These are phyloP conservation scores for Calameuta idolon DNA, from an alignment of 2,888 invertebrate genomes.

Conservation along the genomic window DNA sequence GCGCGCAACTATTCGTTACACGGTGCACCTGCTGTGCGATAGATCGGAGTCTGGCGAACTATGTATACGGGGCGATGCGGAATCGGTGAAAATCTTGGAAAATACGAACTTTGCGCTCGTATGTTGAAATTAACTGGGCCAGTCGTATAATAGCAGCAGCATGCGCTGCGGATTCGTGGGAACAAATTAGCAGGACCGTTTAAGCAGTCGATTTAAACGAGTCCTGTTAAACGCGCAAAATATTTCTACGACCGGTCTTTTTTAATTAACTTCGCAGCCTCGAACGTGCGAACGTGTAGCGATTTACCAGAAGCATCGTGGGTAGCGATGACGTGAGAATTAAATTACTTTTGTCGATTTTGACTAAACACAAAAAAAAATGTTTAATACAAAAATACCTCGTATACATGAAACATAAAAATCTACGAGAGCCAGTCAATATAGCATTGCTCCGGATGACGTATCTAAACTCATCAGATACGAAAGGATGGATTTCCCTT, in stretches of 20 bases:
- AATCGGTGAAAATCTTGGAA: slow-evolving; percentile 39
- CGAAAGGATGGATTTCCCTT: no score
- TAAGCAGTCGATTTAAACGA: neutral
- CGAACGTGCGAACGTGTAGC: neutral
- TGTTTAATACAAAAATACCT: neutral
- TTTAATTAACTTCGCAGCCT: neutral
- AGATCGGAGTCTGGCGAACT: slow-evolving; percentile 25
- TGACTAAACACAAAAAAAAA: neutral
- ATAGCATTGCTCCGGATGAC: neutral
- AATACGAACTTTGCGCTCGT: slow-evolving; percentile 29
- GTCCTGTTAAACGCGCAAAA: neutral
- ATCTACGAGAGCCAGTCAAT: neutral
- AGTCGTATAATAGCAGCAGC: neutral
- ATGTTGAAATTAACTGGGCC: neutral
- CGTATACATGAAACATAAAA: neutral
- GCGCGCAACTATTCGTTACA: neutral
- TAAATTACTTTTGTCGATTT: neutral
- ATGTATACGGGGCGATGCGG: slow-evolving; percentile 32
- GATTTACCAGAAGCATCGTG: neutral
- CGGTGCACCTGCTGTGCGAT: slow-evolving; percentile 31
- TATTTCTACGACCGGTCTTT: neutral
- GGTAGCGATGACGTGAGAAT: neutral
- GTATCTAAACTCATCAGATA: neutral
- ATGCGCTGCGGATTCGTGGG: neutral
- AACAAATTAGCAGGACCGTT: slow-evolving; percentile 16